phyloP scores from a whole-genome alignment of 2,113 vertebrate genomes.

The Rhinoptilus africanus region DNA sequence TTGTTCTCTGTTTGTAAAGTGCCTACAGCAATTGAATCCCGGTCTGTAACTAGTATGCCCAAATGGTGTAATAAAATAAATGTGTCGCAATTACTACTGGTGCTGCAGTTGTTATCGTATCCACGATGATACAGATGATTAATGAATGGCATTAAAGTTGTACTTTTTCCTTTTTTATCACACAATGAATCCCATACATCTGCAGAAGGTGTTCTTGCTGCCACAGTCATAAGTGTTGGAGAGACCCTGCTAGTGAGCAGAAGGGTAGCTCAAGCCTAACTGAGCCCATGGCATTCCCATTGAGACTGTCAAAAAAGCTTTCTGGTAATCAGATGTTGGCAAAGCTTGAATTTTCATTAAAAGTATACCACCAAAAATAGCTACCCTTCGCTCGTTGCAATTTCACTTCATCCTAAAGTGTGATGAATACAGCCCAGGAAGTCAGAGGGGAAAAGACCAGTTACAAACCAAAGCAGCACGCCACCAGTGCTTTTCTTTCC shows the following conservation, averaged over 20 bases:
- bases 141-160: background rate
- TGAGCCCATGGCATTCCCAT: background rate
- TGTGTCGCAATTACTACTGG: background rate
- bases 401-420: background rate
- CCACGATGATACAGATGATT: background rate
- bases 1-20: constrained; percentile 8
- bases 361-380: background rate
- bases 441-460: background rate
- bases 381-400: background rate
- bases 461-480: background rate
- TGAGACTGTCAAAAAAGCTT: background rate
- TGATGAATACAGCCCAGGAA: background rate
- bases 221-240: background rate
- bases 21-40: background rate
- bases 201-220: background rate
- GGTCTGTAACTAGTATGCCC: background rate
- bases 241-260: background rate
- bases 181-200: background rate
- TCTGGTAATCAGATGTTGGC: background rate
- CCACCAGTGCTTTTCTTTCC: background rate
- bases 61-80: background rate
- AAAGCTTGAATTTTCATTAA: background rate
- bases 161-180: background rate
- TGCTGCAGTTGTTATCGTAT: background rate
- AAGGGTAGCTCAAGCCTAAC: background rate